Base-by-base conservation (phyloP, 2,797 vertebrate genomes). In the Yasuhikotakia modesta region DNA sequence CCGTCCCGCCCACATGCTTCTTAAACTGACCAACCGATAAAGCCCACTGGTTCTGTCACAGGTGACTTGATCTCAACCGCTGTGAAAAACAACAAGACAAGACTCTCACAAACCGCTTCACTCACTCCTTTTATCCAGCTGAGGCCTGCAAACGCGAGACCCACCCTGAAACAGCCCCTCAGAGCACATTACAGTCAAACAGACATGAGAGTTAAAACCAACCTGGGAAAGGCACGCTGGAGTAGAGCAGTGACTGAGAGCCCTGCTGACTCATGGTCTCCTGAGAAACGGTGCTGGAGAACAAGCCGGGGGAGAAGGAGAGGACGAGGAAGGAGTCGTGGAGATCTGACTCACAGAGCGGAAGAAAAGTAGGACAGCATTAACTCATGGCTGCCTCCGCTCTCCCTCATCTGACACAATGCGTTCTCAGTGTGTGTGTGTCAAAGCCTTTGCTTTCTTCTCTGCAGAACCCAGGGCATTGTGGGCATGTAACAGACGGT, bases 351-450 rank as follows among this genome's bases (percentile, higher is more conserved):
- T 27, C 76, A 81, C 77, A 69, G 69, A 78, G 24, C 21, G 61
- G 70, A 66, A 70, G 72, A 83, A 84, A 82, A 88, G 76, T 83
- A 72, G 83, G 78, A 73, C 83, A 81, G 76, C 82, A 82, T 82
- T 78, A 87, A 88, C 83, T 88, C 86, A 86, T 81, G 88, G 82
- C 81, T 86, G 86, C 84, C 86, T 83, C 75, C 5, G 63, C 70
- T 83, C 77, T 86, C 82, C 81, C 35, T 72, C 75, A 78, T 86
- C 76, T 61, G 76, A 88, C 87, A 92, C 88, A 91, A 86, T 81
- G 85, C 85, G 80, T 84, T 87, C 85, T 84, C 76, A 84, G 83
- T 22, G 24, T 65, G 63, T 5, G 45, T 52, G 50, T n/a, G n/a
- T n/a, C n/a, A 57, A 67, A 67, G 73, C 48, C 58, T 39, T 68